Percentiles rank a stretch among this genome's conserved stretches.
Conservation (phyloP, 2,888 invertebrate species). For the Calliopum simillimum region DNA sequence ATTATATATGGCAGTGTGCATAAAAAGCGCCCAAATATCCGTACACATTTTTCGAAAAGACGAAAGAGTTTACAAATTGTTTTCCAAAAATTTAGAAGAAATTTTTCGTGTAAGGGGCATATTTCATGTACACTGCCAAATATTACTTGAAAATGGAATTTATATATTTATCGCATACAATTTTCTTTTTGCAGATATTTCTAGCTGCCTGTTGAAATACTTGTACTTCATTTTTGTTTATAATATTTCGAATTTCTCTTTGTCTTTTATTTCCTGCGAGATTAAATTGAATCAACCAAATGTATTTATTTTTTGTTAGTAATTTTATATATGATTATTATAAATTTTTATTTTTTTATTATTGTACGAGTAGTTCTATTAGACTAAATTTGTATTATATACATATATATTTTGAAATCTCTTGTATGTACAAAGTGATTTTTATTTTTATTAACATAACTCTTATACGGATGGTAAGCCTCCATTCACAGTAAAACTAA, state of each 20-base stretch:
- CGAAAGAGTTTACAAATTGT: too few relatives aligned
- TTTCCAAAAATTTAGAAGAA: too few relatives aligned
- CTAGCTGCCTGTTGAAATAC: conserved; percentile 3
- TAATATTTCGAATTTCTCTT: neutral
- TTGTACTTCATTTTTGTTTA: neutral
- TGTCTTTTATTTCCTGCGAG: conserved; percentile 17
- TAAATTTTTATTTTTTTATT: conserved; percentile 17
- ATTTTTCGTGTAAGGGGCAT: too few relatives aligned
- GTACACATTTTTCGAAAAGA: too few relatives aligned
- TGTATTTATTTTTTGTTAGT: conserved; percentile 43
- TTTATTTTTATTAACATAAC: conserved; percentile 48
- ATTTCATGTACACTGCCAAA: too few relatives aligned
- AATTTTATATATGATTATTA: conserved; percentile 26
- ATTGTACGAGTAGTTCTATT: conserved; percentile 21
- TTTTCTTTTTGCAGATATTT: conserved; percentile 23
- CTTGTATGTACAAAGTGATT: conserved; percentile 48
- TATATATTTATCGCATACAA: neutral
- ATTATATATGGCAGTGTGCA: too few relatives aligned
- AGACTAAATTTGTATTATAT: conserved; percentile 35
- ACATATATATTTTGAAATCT: conserved; percentile 33
- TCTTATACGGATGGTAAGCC: conserved; percentile 58
- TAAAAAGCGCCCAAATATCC: too few relatives aligned
- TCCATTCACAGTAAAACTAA: conserved; percentile 58
- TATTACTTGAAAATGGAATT: too few relatives aligned
- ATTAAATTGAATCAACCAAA: conserved; percentile 22